phyloP scores from a whole-genome alignment of 2,888 invertebrate genomes.

The Cantharis lateralis region DNA sequence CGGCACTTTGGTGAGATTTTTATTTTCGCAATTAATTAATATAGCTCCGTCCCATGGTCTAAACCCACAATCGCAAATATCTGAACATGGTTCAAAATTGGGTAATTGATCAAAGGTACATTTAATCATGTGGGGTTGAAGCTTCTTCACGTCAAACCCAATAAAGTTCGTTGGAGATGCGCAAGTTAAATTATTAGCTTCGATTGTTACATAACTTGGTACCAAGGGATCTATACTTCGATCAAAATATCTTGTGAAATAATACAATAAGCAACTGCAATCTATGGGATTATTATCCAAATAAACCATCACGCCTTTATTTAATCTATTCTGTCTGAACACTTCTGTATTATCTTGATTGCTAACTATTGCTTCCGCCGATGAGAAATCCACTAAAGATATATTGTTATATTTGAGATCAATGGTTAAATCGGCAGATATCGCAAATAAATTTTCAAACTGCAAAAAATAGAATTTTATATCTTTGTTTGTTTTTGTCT shows the following conservation, averaged over 20 bases:
- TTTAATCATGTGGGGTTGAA: conserved; percentile 55
- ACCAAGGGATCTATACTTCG: conserved; percentile 51
- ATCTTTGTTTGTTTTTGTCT: too few relatives aligned
- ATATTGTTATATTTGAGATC: conserved; percentile 70
- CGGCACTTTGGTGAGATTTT: conserved; percentile 57
- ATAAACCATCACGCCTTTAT: conserved; percentile 44
- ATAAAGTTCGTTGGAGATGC: conserved; percentile 44
- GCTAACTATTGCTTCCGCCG: not conserved
- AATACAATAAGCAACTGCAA: conserved; percentile 64
- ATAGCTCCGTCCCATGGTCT: conserved; percentile 57
- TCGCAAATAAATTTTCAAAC: not conserved
- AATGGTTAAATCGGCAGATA: conserved; percentile 46
- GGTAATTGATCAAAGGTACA: conserved; percentile 49
- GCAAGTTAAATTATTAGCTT: conserved; percentile 55
- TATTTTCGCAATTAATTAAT: conserved; percentile 61
- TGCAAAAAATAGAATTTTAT: not conserved
- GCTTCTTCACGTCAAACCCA: conserved; percentile 42
- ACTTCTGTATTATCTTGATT: not conserved
- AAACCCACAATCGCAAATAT: conserved; percentile 59
- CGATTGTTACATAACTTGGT: conserved; percentile 32
- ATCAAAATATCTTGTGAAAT: conserved; percentile 60
- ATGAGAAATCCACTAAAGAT: conserved; percentile 48
- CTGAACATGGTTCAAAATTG: conserved; percentile 55
- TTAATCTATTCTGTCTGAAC: conserved; percentile 37
- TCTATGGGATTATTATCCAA: conserved; percentile 64